Base-by-base conservation (phyloP, 2,888 invertebrate species). In the Parnassius orleans region DNA sequence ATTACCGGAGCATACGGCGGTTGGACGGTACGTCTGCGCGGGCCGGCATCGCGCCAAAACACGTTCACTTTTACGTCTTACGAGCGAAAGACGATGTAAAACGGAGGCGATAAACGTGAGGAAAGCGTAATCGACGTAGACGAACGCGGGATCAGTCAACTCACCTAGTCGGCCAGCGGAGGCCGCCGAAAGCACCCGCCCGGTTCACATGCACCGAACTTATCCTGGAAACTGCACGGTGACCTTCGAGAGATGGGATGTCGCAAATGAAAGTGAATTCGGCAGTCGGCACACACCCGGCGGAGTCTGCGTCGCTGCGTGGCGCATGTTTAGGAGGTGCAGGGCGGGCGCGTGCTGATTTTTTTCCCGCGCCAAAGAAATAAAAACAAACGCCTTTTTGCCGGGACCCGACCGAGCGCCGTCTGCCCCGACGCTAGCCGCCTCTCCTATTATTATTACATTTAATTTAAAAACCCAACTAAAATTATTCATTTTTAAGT, bases 261-360 rank as follows among this genome's bases (percentile, higher is more conserved):
- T 89, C 90, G 86, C 91, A 88, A 91, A 90, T 89, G 92, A 92
- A 92, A 92, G 92, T 92, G 92, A 92, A 91, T 89, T 43, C 54
- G 82, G 19, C 19, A 19, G 19, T 19, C 83, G 83, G 87, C 88
- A 89, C 83, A 86, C 88, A 86, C 84, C 87, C 88, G 84, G 81
- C 78, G 85, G 86, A 83, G 81, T 86, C 87, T 85, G 90, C 90
- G 92, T 90, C 91, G 91, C 89, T 90, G 92, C 92, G 91, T 90
- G 88, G 92, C 92, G 92, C 92, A 92, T 91, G 92, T 90, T 90
- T 89, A 88, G 89, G 87, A 87, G 91, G 87, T 90, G 90, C 90
- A 91, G 89, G 88, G 88, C 90, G 90, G 89, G 91, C 85, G 86
- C 86, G 86, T 86, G 86, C 84, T 84, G 79, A 87, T 85, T 80